These are phyloP conservation scores for Octomys mimax DNA, from an alignment of 2,797 vertebrate genomes.

Conservation along the genomic window DNA sequence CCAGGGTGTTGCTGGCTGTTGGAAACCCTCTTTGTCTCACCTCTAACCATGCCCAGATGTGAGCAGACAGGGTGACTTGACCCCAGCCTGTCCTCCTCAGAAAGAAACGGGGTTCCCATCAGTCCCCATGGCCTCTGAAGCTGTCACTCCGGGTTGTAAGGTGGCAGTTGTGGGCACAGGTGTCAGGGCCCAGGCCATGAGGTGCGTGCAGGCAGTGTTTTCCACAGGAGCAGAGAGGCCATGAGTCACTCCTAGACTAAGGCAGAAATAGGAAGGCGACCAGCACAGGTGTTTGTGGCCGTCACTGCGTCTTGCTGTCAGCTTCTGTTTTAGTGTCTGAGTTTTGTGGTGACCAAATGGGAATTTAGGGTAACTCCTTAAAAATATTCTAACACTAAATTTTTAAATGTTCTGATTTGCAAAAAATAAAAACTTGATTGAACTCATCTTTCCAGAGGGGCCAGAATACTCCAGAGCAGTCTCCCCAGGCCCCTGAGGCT, in stretches of 20 bases:
- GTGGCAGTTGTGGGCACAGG: not conserved
- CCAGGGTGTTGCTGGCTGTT: not conserved
- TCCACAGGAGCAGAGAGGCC: not conserved
- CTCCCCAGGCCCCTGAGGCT: not conserved
- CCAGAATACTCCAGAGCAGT: not conserved
- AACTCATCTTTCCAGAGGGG: not conserved
- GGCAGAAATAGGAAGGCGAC: not conserved
- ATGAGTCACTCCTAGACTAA: not conserved
- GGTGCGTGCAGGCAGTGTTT: no score
- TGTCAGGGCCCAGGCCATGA: no score
- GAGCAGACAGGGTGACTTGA: not conserved
- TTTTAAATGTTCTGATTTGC: not conserved
- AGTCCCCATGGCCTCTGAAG: not conserved
- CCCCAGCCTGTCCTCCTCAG: not conserved
- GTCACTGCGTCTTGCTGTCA: not conserved
- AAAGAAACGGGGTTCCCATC: not conserved
- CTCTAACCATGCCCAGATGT: not conserved
- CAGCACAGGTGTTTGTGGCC: not conserved
- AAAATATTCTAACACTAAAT: slow-evolving; percentile 21
- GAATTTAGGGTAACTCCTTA: slow-evolving; percentile 42
- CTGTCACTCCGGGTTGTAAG: not conserved
- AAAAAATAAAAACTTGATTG: not conserved
- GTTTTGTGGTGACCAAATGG: not conserved
- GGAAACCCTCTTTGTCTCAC: not conserved
- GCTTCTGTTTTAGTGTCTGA: not conserved